Evolutionary conservation across 2,113 vertebrate genomes (phyloP).

Genomic region (Phalacrocorax aristotelis): DNA sequence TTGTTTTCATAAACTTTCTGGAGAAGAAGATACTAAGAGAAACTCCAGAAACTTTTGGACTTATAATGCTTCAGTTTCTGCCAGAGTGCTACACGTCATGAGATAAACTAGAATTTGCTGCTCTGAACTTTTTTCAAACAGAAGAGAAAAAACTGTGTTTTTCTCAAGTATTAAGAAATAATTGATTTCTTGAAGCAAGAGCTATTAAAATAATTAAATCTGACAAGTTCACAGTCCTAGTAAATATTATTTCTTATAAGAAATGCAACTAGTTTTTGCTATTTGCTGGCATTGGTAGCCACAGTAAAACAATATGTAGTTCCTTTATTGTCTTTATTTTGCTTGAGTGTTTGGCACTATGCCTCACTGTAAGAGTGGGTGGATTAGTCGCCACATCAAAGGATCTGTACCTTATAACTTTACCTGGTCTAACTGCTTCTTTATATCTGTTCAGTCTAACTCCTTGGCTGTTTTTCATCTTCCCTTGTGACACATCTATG

Average conservation of each 20-base stretch:
- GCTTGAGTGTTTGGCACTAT: not conserved
- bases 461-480: not conserved
- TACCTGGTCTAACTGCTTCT: not conserved
- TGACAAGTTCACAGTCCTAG: not conserved
- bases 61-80: not conserved
- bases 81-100: not conserved
- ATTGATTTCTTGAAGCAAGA: not conserved
- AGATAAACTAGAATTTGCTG: not conserved
- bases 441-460: not conserved
- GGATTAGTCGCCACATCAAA: not conserved
- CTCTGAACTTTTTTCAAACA: not conserved
- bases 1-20: not conserved
- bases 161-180: not conserved
- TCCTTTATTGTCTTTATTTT: not conserved
- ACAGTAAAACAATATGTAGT: not conserved
- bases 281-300: not conserved
- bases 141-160: not conserved
- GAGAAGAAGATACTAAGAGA: not conserved
- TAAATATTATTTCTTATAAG: not conserved
- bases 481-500: accelerated
- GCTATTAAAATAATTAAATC: not conserved
- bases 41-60: not conserved
- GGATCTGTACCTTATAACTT: not conserved
- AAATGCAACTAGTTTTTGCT: not conserved
- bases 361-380: not conserved